Base-by-base conservation (phyloP, 2,797 vertebrate genomes). In the Selene dorsalis region DNA sequence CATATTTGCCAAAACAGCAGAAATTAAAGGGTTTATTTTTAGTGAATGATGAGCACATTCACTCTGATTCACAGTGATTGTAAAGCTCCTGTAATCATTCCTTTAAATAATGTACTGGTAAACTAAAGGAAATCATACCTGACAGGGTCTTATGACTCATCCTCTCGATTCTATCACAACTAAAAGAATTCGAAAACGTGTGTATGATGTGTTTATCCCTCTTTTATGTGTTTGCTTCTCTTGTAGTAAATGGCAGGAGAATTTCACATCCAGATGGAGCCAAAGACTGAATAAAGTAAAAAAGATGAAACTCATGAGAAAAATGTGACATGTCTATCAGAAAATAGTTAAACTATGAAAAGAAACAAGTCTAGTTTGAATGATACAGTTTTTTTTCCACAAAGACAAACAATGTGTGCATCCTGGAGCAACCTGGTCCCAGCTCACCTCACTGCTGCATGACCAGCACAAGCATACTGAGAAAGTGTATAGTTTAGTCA, bases 71-170 rank as follows among this genome's bases (percentile, higher is more conserved):
- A 57, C 41, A 55, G 48, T 32, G 66, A 9, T 10, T 0, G 1
- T 66, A 75, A 84, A 75, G 52, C 63, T 69, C 28, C 28, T 65
- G 17, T 77, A 73, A 74, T 73, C 62, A 39, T 16, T 41, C 67
- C 41, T 70, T 69, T 57, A 66, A 73, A 74, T 71, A 67, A 71
- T 57, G 53, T 53, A 35, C 0, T 0, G 12, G 14, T 43, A 74
- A 88, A 61, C 45, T 24, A 71, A 70, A 65, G 47, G 59, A 70
- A 69, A 56, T 66, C 47, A 55, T 55, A 82, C 76, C 68, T 10
- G 20, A 68, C 17, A 41, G 26, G 68, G 69, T 62, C 68, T 57
- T 71, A 72, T 90, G 84, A 88, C 48, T 88, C 87, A 88, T 75
- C 41, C 53, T 6, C 59, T 28, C 8, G 68, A 48, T 50, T 86